Evolutionary conservation across 2,888 invertebrate species (phyloP).

Genomic region (Colletes collaris): DNA sequence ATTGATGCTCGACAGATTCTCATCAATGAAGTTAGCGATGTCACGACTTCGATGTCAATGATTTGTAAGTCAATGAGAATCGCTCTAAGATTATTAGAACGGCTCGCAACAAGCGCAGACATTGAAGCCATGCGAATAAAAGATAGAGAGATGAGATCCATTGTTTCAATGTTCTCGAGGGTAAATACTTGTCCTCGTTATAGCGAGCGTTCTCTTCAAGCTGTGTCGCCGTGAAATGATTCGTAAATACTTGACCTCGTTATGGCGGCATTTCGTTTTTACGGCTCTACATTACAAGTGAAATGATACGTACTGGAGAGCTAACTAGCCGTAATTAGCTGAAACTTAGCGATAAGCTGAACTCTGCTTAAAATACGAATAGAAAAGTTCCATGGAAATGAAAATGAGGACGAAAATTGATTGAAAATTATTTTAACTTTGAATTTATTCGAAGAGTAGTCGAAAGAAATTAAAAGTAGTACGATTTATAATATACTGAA

Average conservation of each 20-base stretch:
- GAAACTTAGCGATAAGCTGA: conserved; percentile 3
- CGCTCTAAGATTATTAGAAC: conserved; percentile 57
- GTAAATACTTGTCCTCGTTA: conserved; percentile 72
- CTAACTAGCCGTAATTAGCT: conserved; percentile 54
- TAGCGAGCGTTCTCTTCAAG: conserved; percentile 47
- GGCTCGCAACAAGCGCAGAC: conserved; percentile 26
- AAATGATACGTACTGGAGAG: conserved; percentile 45
- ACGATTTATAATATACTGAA: no score
- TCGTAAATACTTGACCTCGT: conserved; percentile 69
- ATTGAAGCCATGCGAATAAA: conserved; percentile 66
- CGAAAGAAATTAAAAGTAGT: no score
- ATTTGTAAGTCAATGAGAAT: conserved; percentile 54
- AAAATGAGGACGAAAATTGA: background rate
- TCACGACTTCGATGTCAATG: conserved; percentile 25
- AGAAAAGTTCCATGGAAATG: background rate
- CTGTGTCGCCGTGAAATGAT: conserved; percentile 59
- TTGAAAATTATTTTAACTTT: background rate
- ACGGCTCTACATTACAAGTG: conserved; percentile 21
- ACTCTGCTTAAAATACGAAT: background rate
- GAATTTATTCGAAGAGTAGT: background rate
- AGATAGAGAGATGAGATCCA: conserved; percentile 61
- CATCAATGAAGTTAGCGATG: background rate
- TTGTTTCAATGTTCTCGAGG: conserved; percentile 67
- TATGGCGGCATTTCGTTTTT: conserved; percentile 56
- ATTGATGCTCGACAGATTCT: background rate